A percentile compares a stretch with the other conserved stretches of the same genome.
These are phyloP conservation scores for Penaeus japonicus DNA, from an alignment of 1,140 invertebrate genomes.

Conservation along the genomic window DNA sequence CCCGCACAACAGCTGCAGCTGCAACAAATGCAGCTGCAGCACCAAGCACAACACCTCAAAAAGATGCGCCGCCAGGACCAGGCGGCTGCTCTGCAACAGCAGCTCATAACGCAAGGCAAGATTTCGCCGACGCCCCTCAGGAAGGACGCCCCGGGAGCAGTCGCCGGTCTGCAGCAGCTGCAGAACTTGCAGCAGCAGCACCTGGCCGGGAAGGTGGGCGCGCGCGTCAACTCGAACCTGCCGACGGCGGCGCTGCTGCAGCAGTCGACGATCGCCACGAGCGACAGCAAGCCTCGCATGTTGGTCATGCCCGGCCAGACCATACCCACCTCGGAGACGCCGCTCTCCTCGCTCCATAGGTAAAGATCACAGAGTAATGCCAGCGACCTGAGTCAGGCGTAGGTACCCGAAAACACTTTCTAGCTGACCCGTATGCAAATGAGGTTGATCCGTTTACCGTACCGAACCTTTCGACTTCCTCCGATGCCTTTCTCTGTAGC, in stretches of 20 bases:
- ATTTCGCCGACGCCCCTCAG: slow-evolving; percentile 56
- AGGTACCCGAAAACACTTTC: too few species aligned
- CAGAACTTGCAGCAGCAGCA: slow-evolving; percentile 39
- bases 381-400: neutral
- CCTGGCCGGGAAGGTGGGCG: slow-evolving; percentile 37
- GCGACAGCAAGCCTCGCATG: slow-evolving; percentile 51
- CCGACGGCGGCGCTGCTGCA: slow-evolving; percentile 57
- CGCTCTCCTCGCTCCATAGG: slow-evolving; percentile 57
- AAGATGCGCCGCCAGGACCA: slow-evolving; percentile 57
- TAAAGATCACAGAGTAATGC: neutral
- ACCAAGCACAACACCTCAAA: slow-evolving; percentile 57
- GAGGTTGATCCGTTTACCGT: slow-evolving; percentile 48
- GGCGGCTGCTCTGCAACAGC: slow-evolving; percentile 53
- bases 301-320: slow-evolving; percentile 41
- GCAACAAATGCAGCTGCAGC: slow-evolving; percentile 58
- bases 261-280: slow-evolving; percentile 55
- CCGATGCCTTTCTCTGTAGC: too few species aligned
- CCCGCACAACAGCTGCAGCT: slow-evolving; percentile 58
- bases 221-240: slow-evolving; percentile 41
- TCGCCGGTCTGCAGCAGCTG: slow-evolving; percentile 48
- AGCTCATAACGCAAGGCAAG: slow-evolving; percentile 52
- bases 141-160: slow-evolving; percentile 36
- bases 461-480: too few species aligned
- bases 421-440: neutral
- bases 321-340: slow-evolving; percentile 33